Percentiles rank a stretch among this genome's conserved stretches.
phyloP scores from a whole-genome alignment of 2,113 vertebrate species.

The Pterocles orientalis region DNA sequence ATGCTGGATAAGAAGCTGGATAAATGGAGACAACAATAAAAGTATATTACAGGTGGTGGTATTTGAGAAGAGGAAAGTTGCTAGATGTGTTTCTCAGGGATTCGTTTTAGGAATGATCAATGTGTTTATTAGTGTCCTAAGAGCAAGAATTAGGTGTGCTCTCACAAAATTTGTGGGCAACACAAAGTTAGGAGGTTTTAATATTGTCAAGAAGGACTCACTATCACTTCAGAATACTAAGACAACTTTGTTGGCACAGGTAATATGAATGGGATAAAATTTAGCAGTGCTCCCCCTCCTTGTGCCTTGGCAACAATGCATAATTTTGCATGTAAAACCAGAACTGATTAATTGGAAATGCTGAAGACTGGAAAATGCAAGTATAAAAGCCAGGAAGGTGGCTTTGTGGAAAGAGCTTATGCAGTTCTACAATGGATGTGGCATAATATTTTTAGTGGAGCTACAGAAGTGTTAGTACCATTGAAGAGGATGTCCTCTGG shows the following conservation, averaged over 20 bases:
- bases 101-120: background rate
- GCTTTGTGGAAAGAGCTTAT: background rate
- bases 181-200: background rate
- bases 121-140: background rate
- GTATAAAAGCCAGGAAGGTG: background rate
- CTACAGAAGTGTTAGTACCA: background rate
- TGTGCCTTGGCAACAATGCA: background rate
- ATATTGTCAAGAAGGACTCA: background rate
- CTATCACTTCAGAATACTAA: background rate
- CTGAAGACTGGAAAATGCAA: background rate
- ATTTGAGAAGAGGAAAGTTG: background rate
- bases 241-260: background rate
- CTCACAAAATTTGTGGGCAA: background rate
- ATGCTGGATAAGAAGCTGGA: background rate
- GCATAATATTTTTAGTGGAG: background rate
- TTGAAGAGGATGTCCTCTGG: background rate
- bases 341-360: background rate
- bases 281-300: background rate
- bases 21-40: background rate
- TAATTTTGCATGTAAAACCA: background rate
- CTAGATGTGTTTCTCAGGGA: background rate
- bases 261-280: background rate
- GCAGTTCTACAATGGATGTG: background rate
- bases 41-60: background rate
- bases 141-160: background rate